Evolutionary conservation across 2,113 vertebrate species (phyloP).

Genomic region (Uria aalge): DNA sequence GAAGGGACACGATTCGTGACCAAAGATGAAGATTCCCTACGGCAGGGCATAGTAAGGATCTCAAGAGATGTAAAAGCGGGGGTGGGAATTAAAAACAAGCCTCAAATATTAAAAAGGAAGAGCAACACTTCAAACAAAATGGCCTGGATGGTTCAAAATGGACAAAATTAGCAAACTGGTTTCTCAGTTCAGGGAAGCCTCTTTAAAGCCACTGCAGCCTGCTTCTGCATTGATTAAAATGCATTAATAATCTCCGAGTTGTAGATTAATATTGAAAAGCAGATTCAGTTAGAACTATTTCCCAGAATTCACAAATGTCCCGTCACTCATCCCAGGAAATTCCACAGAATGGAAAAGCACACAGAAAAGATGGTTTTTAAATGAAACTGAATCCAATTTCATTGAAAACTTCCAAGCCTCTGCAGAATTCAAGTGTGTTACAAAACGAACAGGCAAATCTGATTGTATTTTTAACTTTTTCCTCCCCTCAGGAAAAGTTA

Average conservation of each 20-base stretch:
- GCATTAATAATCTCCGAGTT: background rate
- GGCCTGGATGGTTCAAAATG: background rate
- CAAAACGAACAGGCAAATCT: background rate
- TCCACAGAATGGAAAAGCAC: background rate
- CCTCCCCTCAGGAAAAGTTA: background rate
- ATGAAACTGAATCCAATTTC: background rate
- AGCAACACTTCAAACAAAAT: background rate
- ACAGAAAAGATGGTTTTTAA: background rate
- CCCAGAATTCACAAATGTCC: background rate
- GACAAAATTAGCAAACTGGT: background rate
- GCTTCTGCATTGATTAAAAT: background rate
- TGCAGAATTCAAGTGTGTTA: background rate
- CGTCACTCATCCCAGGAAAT: background rate
- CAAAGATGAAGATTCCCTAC: background rate
- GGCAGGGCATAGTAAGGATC: background rate
- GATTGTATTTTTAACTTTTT: background rate
- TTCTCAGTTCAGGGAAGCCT: background rate
- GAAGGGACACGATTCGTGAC: accelerated
- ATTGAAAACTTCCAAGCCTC: background rate
- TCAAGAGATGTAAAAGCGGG: background rate
- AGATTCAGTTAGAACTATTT: background rate
- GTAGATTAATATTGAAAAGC: background rate
- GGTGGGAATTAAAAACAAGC: background rate
- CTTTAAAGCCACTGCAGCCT: background rate
- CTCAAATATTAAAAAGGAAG: background rate